phyloP scores from a whole-genome alignment of 2,113 vertebrate genomes.

The Pantherophis guttatus region DNA sequence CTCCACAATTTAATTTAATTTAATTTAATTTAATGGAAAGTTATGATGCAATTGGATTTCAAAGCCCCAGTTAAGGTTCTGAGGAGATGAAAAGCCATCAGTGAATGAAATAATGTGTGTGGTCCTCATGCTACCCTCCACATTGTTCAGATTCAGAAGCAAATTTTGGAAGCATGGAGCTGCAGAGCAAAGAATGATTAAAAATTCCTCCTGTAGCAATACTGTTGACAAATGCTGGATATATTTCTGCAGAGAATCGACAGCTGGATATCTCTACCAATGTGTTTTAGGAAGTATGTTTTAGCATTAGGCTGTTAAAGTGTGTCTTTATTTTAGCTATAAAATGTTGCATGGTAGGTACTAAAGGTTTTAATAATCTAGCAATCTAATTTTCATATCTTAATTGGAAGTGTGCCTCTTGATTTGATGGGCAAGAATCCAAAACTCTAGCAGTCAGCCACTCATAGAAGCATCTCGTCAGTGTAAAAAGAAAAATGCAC shows the following conservation, averaged over 20 bases:
- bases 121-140: too few relatives aligned
- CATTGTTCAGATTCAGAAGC: neutral
- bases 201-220: neutral
- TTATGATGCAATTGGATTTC: neutral
- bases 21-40: neutral
- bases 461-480: neutral
- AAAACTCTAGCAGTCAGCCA: neutral
- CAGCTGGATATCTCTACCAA: neutral
- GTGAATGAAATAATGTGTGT: neutral
- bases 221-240: neutral
- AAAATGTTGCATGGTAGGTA: neutral
- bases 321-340: neutral
- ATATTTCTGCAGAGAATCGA: neutral
- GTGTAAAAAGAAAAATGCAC: neutral
- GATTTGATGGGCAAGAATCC: neutral
- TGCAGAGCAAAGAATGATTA: neutral
- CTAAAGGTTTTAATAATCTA: conserved; percentile 7
- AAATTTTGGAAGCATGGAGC: neutral
- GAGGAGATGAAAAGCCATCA: neutral
- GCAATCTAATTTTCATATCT: neutral
- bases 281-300: neutral
- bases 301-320: neutral
- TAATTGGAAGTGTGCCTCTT: neutral
- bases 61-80: neutral
- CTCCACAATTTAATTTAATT: neutral